Percentiles rank a stretch among this genome's conserved stretches.
These are phyloP conservation scores for Hippocampus guttulatus DNA, from an alignment of 2,113 vertebrate genomes.

Conservation along the genomic window DNA sequence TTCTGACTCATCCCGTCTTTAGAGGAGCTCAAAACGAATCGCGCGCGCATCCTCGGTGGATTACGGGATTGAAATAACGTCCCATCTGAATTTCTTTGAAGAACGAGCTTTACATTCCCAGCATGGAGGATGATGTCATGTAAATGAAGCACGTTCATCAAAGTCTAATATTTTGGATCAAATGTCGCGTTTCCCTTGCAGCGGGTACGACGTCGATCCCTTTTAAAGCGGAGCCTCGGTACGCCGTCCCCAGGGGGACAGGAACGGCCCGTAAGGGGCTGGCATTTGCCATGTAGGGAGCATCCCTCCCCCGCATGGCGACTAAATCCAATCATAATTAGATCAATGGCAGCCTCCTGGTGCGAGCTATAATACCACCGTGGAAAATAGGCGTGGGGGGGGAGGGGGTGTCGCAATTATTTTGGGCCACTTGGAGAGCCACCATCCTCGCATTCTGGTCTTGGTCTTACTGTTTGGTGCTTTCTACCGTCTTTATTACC, in stretches of 20 bases:
- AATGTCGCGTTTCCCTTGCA: constrained; percentile 56
- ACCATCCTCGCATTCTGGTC: too few relatives aligned
- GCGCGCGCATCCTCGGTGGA: background rate
- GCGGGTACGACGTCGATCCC: constrained; percentile 46
- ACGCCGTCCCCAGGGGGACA: constrained; percentile 15
- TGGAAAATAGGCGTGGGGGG: too few relatives aligned
- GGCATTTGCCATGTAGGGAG: constrained; percentile 58
- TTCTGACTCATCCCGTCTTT: constrained; percentile 36
- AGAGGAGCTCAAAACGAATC: constrained; percentile 12
- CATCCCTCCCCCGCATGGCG: constrained; percentile 28
- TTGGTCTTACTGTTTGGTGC: too few relatives aligned
- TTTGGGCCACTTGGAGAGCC: too few relatives aligned
- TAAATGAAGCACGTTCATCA: background rate
- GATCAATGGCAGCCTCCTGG: constrained; percentile 10
- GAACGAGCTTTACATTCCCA: background rate
- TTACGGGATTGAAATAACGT: background rate
- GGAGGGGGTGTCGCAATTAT: too few relatives aligned
- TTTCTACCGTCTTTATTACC: too few relatives aligned
- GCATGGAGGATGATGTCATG: background rate
- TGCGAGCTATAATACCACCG: constrained; percentile 3
- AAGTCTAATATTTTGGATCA: background rate
- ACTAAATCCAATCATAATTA: constrained; percentile 37
- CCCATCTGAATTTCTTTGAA: background rate
- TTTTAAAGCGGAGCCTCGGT: background rate
- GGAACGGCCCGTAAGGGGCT: constrained; percentile 57